phyloP scores from a whole-genome alignment of 2,113 vertebrate species.

The Thunnus maccoyii region DNA sequence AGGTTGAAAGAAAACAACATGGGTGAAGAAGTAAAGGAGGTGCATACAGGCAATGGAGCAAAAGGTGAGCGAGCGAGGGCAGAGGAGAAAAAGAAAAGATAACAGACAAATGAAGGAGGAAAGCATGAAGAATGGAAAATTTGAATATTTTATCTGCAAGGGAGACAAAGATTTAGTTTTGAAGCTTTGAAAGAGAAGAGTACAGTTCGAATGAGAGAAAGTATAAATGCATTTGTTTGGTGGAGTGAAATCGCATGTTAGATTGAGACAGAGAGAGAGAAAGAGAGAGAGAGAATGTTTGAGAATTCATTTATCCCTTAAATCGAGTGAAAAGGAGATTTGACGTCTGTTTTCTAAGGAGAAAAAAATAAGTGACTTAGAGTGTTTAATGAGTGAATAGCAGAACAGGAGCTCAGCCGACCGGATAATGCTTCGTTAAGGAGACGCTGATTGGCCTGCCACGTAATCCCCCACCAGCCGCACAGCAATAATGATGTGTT shows the following conservation, averaged over 20 bases:
- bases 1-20: background rate
- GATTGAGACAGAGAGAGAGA: background rate
- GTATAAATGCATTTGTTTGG: background rate
- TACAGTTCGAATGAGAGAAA: background rate
- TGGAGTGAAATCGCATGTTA: background rate
- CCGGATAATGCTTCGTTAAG: constrained; percentile 64
- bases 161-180: background rate
- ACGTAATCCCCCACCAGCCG: constrained; percentile 39
- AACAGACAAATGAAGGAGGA: background rate
- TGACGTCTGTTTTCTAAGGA: constrained; percentile 60
- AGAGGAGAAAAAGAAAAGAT: background rate
- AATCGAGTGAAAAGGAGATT: constrained; percentile 47
- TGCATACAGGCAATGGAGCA: background rate
- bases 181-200: background rate
- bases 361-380: constrained; percentile 62
- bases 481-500: constrained; percentile 47
- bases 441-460: constrained; percentile 69
- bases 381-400: constrained; percentile 56
- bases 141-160: background rate
- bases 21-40: background rate
- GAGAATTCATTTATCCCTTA: constrained; percentile 49
- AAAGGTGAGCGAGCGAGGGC: background rate
- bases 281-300: background rate
- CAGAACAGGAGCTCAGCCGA: constrained; percentile 49
- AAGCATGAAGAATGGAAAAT: no score